Evolutionary conservation across 2,888 invertebrate genomes (phyloP).

Genomic region (Dasysyrphus albostriatus): DNA sequence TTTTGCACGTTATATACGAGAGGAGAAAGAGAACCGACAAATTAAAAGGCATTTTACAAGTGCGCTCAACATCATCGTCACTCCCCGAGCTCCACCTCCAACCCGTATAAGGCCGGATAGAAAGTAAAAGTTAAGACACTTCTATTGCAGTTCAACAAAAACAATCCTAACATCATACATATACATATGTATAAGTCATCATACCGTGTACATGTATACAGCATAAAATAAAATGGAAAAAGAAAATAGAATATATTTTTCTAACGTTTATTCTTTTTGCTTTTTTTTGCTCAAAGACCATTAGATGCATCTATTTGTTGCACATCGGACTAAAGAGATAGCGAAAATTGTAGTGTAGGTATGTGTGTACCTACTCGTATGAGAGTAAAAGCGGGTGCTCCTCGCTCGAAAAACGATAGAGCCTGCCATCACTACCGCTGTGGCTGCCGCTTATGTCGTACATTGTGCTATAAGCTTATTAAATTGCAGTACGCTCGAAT

Average conservation of each 20-base stretch:
- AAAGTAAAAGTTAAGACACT: slow-evolving; percentile 70
- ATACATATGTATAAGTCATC: background rate
- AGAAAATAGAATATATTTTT: slow-evolving; percentile 50
- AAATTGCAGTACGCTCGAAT: slow-evolving; percentile 76
- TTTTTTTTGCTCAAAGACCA: slow-evolving; percentile 29
- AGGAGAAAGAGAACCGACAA: slow-evolving; percentile 17
- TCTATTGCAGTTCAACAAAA: slow-evolving; percentile 26
- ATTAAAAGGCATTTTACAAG: slow-evolving; percentile 54
- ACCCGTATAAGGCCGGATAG: slow-evolving; percentile 20
- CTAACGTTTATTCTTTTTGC: slow-evolving; percentile 43
- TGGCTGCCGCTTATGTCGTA: slow-evolving; percentile 43
- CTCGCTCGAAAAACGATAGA: slow-evolving; percentile 30
- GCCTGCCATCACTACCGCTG: slow-evolving; percentile 32
- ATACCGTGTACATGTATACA: background rate
- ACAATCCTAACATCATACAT: slow-evolving; percentile 4
- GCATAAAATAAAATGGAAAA: slow-evolving; percentile 13
- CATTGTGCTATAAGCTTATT: slow-evolving; percentile 71
- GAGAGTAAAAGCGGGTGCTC: slow-evolving; percentile 26
- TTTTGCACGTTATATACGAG: slow-evolving; percentile 54
- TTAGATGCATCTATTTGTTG: slow-evolving; percentile 75
- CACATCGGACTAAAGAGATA: slow-evolving; percentile 48
- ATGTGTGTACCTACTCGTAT: background rate
- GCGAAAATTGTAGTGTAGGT: background rate
- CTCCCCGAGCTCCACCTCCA: background rate
- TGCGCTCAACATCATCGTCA: slow-evolving; percentile 16